Evolutionary conservation across 1,140 invertebrate species (phyloP), one percentile per base, ranked within the genome.

Genomic region (Sminthurides bifidus): DNA sequence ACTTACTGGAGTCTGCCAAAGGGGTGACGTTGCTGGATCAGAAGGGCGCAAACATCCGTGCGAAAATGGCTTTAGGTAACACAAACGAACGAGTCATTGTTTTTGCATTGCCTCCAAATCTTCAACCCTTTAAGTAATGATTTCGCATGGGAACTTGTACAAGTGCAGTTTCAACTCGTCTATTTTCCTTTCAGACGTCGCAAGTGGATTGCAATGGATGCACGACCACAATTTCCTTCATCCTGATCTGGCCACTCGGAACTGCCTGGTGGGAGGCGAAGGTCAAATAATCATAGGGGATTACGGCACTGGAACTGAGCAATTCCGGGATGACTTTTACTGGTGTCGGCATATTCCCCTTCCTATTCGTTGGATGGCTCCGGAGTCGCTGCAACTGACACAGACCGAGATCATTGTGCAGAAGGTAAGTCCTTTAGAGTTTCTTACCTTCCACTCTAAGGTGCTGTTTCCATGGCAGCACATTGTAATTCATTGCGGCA

Each of bases 291-390:
- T 61, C 5, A 56, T 64, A n/a, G 62, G 59, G 1, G 56, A 61
- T 48, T 61, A 61, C 60, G 50, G 46, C 38, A 41, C 6, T 17
- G 6, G 38, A 41, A 5, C 44, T 29, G 53, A 60, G 56, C n/a
- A 57, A 24, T 21, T 56, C 26, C 35, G 49, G 29, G 62, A 78
- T 58, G 83, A 86, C 67, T 87, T 86, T 67, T 84, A 83, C 64
- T 76, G 77, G 48, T 73, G 77, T 58, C 78, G 77, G 37, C 77
- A 81, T 54, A 71, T 81, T 27, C 78, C 78, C 4, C 68, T 86
- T 17, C 82, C 84, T 2, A 77, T 87, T 37, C 70, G 84, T 61
- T 87, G 84, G 84, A 81, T 81, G 66, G 79, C 83, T 19, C 84
- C 84, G 5, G 84, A 86, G 70, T 77, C 78, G 5, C 65, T 86